phyloP scores from a whole-genome alignment of 2,797 vertebrate genomes.

The Chelon auratus region DNA sequence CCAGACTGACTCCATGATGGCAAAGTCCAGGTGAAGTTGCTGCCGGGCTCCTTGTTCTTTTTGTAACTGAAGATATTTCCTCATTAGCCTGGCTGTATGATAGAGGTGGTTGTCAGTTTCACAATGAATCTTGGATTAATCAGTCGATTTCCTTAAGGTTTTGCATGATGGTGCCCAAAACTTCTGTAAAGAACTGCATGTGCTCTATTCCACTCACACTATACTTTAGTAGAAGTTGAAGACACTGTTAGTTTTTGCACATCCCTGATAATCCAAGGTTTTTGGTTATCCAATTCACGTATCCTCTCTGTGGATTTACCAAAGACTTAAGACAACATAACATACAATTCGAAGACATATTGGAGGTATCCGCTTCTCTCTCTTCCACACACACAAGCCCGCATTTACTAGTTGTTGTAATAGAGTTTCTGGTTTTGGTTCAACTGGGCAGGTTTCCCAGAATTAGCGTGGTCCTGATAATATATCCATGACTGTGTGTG shows the following conservation, averaged over 20 bases:
- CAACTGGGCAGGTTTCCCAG: constrained; percentile 44
- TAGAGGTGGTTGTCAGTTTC: neutral
- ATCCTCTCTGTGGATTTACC: neutral
- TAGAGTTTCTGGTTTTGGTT: constrained; percentile 42
- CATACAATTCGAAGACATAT: constrained; percentile 5
- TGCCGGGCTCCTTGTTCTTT: constrained; percentile 8
- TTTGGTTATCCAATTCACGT: neutral
- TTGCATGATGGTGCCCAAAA: neutral
- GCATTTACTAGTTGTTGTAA: constrained; percentile 17
- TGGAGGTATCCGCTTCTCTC: constrained; percentile 5
- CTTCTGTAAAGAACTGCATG: neutral
- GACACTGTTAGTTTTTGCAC: neutral
- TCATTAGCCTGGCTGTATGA: constrained; percentile 17
- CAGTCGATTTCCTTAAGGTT: neutral
- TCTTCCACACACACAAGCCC: neutral
- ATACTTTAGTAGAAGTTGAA: neutral
- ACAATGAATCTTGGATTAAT: constrained; percentile 1
- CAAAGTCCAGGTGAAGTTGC: neutral
- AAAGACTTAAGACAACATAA: neutral
- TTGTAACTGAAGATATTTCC: constrained; percentile 9
- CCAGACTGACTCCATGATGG: neutral
- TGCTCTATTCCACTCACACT: neutral
- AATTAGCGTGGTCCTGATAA: constrained; percentile 41
- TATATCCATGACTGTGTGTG: constrained; percentile 6
- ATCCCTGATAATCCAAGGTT: neutral